A percentile compares a stretch with the other conserved stretches of the same genome.
Evolutionary conservation across 92 coral and sea anemone genomes (phyloP).

Genomic region (Isaurus tuberculatus): DNA sequence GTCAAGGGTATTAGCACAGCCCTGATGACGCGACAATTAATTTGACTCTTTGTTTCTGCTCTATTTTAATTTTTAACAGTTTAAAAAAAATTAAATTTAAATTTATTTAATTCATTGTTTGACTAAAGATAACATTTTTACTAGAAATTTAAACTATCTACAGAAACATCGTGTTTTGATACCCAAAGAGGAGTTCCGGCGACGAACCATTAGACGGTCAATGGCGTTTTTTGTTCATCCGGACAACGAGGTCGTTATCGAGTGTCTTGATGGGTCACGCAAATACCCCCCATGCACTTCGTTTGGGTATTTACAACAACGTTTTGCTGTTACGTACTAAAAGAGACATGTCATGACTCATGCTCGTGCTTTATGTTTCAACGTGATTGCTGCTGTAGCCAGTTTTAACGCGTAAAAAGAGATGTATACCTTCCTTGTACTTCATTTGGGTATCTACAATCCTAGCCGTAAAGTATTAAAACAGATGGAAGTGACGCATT

Average conservation of each 20-base stretch:
- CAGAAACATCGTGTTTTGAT: conserved; percentile 93
- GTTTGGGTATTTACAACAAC: conserved; percentile 74
- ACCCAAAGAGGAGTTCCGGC: conserved; percentile 74
- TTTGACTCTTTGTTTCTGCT: too few relatives aligned
- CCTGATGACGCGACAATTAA: too few relatives aligned
- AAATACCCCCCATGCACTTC: conserved; percentile 82
- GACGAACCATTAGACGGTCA: conserved; percentile 76
- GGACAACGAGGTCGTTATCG: conserved; percentile 72
- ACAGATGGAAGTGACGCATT: neutral
- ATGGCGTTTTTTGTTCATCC: conserved; percentile 90
- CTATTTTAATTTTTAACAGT: too few relatives aligned
- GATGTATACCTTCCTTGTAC: too few relatives aligned
- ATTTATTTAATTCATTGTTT: neutral
- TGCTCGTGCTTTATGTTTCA: too few relatives aligned
- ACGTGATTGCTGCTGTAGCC: too few relatives aligned
- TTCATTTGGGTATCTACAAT: too few relatives aligned
- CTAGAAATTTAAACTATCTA: neutral
- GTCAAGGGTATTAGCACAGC: too few relatives aligned
- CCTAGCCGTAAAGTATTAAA: too few relatives aligned
- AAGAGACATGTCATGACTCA: too few relatives aligned
- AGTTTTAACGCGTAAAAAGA: too few relatives aligned
- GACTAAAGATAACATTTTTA: neutral
- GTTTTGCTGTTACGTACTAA: conserved; percentile 84
- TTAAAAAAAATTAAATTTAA: too few relatives aligned
- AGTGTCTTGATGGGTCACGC: conserved; percentile 87